phyloP scores from a whole-genome alignment of 2,888 invertebrate genomes.

The Meteorus colon region DNA sequence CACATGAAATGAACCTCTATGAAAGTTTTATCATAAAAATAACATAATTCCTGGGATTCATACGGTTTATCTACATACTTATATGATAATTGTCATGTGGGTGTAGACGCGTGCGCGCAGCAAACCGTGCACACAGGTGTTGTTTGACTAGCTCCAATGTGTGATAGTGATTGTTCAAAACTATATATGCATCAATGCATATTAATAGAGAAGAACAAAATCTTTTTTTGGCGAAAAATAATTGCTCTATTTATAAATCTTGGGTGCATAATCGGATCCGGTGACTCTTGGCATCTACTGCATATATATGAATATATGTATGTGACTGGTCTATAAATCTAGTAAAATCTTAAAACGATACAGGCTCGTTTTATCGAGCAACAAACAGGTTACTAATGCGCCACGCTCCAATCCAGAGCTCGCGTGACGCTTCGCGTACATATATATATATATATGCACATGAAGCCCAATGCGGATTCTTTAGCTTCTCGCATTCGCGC shows the following conservation, averaged over 20 bases:
- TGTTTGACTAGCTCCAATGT: neutral
- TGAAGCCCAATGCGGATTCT: slow-evolving; percentile 12
- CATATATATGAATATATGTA: slow-evolving; percentile 17
- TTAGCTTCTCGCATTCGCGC: slow-evolving; percentile 15
- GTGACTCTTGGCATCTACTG: slow-evolving; percentile 19
- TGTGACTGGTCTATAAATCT: slow-evolving; percentile 65
- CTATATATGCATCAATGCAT: neutral
- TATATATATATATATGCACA: slow-evolving; percentile 37
- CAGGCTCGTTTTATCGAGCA: slow-evolving; percentile 62
- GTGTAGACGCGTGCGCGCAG: slow-evolving; percentile 21
- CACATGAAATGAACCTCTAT: no score
- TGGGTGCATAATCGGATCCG: slow-evolving; percentile 4
- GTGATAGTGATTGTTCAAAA: no score
- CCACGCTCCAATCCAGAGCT: slow-evolving; percentile 58
- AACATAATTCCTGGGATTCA: no score
- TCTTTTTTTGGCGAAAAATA: neutral
- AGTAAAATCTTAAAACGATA: slow-evolving; percentile 63
- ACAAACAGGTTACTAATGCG: slow-evolving; percentile 67
- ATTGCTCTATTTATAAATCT: neutral
- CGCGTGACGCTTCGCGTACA: slow-evolving; percentile 59
- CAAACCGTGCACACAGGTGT: slow-evolving; percentile 24
- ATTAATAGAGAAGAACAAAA: neutral
- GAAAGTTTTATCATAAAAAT: no score
- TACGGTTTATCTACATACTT: no score
- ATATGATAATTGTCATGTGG: slow-evolving; percentile 18